Evolutionary conservation across 2,888 invertebrate genomes (phyloP), one percentile per base, ranked within the genome.

Genomic region (Ophioninae sp.): DNA sequence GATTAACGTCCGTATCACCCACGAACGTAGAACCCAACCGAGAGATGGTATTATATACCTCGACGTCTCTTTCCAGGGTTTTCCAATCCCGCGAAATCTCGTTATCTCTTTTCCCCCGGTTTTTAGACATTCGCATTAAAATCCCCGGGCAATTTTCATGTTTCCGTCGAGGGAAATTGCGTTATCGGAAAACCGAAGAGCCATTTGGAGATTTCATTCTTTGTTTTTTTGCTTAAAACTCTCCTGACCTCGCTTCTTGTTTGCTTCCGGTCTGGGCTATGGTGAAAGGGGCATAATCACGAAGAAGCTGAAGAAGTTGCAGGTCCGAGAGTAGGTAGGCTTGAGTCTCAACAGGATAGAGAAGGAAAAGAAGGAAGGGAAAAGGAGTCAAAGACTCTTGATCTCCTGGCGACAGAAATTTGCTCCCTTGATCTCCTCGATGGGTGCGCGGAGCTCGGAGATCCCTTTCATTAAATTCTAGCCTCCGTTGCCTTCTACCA

Each of bases 381-480:
- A 17, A 51, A 30, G 30, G 30, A 30, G 30, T 30, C 30, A 30
- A 30, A 30, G 44, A 86, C 86, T 87, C 89, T 88, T 88, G 87
- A 89, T 89, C 88, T 88, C 84, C 81, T 72, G 44, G 74, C 79
- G 67, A 82, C 82, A 81, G 74, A 79, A 79, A 75, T 82, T 59
- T 67, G 30, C 69, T 51, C 84, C 83, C 86, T 86, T 85, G 87
- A 87, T 83, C 86, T 85, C 30, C 3, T 30, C 83, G 81, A 83
- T 85, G 86, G 86, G 83, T 86, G 82, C 81, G 78, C 64, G 61
- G 78, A 81, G 86, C 83, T 85, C 82, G 73, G 69, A 67, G 83
- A 85, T 87, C 87, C 86, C 84, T 89, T 89, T 89, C 88, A 89
- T 90, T 90, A 90, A 90, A 90, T 88, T 88, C 88, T 56, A 59